These are phyloP conservation scores for Cotesia congregata DNA, from an alignment of 2,888 invertebrate genomes.

Conservation along the genomic window DNA sequence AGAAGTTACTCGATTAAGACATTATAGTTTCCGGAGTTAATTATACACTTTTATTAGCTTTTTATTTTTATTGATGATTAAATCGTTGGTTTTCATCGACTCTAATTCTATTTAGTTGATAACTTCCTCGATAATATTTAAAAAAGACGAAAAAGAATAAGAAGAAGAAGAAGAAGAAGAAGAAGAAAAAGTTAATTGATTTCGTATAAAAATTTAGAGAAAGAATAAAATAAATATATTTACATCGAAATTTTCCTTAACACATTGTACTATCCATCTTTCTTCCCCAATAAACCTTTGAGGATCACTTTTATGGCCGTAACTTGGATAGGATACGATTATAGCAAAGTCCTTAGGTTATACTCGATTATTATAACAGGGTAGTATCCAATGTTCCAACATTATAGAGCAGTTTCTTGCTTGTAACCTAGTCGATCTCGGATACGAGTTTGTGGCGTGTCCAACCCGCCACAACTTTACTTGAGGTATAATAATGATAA, in stretches of 20 bases:
- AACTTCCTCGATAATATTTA: background rate
- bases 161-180: no score
- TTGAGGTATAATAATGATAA: constrained; percentile 9
- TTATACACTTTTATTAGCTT: no score
- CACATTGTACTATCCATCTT: no score
- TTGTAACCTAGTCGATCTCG: constrained; percentile 23
- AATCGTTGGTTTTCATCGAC: background rate
- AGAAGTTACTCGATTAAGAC: no score
- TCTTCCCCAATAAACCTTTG: background rate
- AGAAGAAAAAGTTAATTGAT: no score
- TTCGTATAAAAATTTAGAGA: no score
- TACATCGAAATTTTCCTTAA: no score
- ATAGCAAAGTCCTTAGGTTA: constrained; percentile 35
- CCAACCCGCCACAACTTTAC: background rate
- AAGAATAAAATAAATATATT: no score
- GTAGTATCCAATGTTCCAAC: constrained; percentile 34
- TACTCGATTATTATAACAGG: constrained; percentile 36
- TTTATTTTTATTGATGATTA: background rate
- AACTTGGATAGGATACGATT: constrained; percentile 22
- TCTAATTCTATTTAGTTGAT: constrained; percentile 1
- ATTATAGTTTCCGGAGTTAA: no score
- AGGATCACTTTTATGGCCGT: background rate
- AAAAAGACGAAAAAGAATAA: no score
- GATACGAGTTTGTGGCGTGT: constrained; percentile 21
- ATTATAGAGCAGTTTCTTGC: constrained; percentile 43